Base-by-base conservation (phyloP, 2,888 invertebrate genomes). In the Cephus pulcher region DNA sequence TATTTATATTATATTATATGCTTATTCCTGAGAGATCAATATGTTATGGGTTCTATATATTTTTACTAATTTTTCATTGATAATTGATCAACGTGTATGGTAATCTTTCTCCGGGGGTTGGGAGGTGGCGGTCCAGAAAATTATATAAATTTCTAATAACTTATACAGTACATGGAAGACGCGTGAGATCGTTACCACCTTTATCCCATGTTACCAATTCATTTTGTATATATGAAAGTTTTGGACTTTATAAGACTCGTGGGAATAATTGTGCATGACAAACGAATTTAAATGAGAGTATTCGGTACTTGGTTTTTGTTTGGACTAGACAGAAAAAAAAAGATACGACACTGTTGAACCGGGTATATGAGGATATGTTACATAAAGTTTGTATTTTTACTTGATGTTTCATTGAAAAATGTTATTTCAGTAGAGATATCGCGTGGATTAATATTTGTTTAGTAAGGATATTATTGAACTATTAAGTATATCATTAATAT, bases 51-150 rank as follows among this genome's bases (percentile, higher is more conserved):
- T 56, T 56, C 6, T 56, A 56, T 40, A 40, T 56, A 9, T 15
- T 6, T 6, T 56, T 40, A 6, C 6, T 0, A 83, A 86, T 86
- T 84, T 86, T 81, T 84, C 83, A 84, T 85, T 82, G 81, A 80
- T 75, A 76, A 68, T 77, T 81, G 79, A 12, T 12, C 35, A 35
- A 12, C 0, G 35, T 12, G 12, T 12, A 4, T 35, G 35, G 0
- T 35, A 12, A 35, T 35, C 9, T 56, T 23, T 40, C 40, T 40
- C 1, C 23, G 15, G 40, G 1, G 40, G 15, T 15, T 6, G 23
- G 40, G 9, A 12, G 23, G 4, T 23, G 9, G 23, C 0, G 6
- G 4, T 6, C 2, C 2, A 9, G 2, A 56, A 56, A 56, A 23
- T 23, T 56, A 56, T 6, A 56, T 0, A 56, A 56, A 23, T 9